Evolutionary conservation across 2,797 vertebrate genomes (phyloP).

Genomic region (Dryobates pubescens): DNA sequence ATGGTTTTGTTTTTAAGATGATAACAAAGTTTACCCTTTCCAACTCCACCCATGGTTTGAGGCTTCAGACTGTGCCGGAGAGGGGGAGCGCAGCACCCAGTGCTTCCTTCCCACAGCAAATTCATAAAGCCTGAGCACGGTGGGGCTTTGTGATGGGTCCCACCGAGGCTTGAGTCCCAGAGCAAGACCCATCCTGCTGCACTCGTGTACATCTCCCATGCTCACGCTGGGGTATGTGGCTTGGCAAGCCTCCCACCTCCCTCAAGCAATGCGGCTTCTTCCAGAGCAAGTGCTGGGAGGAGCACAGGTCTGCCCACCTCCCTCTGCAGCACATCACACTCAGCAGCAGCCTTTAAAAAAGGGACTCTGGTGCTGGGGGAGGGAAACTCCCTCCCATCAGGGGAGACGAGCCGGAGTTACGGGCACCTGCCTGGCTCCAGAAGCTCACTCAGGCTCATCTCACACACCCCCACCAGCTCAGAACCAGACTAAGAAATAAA

Average conservation of each 20-base stretch:
- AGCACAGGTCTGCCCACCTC: neutral
- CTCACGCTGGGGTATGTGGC: neutral
- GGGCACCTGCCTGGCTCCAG: neutral
- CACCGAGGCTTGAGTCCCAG: neutral
- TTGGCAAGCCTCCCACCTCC: neutral
- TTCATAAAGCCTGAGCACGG: neutral
- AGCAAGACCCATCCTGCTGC: neutral
- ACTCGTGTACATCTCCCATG: too few relatives aligned
- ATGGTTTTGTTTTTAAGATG: neutral
- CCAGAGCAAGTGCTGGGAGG: neutral
- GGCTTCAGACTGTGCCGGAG: neutral
- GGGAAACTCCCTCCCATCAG: neutral
- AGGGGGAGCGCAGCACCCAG: neutral
- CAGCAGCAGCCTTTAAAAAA: accelerated
- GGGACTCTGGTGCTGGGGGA: neutral
- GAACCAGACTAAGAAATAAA: slow-evolving; percentile 13
- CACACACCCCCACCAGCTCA: neutral
- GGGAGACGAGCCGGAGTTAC: neutral
- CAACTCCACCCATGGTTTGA: neutral
- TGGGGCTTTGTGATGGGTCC: neutral
- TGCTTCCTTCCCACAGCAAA: neutral
- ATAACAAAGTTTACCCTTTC: neutral
- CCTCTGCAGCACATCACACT: neutral
- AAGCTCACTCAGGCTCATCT: neutral
- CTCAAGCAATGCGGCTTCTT: accelerated